Percentiles rank a stretch among this genome's conserved stretches.
Evolutionary conservation across 1,140 invertebrate species (phyloP).

Genomic region (Lepidostoma basale): DNA sequence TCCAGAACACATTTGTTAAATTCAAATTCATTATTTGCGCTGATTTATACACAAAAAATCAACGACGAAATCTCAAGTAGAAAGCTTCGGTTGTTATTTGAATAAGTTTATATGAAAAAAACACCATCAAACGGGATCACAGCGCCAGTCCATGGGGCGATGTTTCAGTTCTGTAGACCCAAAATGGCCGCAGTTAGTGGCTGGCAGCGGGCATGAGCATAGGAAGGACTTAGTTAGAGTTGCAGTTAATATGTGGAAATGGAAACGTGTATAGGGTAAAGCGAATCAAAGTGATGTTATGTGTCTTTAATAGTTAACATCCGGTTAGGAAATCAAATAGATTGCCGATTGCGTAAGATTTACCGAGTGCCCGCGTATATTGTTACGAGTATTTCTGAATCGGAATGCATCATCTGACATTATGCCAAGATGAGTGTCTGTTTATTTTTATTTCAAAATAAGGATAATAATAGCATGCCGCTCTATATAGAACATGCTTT

Average conservation of each 20-base stretch:
- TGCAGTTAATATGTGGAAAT: too few species aligned
- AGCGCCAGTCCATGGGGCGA: constrained; percentile 44
- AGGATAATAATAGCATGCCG: constrained; percentile 1
- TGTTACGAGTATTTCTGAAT: background rate
- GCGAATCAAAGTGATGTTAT: too few species aligned
- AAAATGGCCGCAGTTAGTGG: constrained; percentile 41
- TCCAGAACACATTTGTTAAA: background rate
- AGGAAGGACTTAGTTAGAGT: too few species aligned
- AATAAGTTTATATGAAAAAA: constrained; percentile 11
- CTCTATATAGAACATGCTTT: background rate
- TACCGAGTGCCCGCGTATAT: too few species aligned
- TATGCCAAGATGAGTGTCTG: background rate
- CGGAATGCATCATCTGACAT: background rate
- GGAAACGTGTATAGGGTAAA: background rate
- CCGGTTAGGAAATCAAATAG: too few species aligned
- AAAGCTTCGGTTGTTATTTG: constrained; percentile 17
- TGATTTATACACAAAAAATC: too few species aligned
- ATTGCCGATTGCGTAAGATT: too few species aligned
- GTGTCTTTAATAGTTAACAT: too few species aligned
- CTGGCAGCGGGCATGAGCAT: too few species aligned
- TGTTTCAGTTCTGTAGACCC: constrained; percentile 37
- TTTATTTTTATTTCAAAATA: constrained; percentile 15
- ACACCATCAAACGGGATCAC: constrained; percentile 33
- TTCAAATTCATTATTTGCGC: background rate
- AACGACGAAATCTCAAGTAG: background rate